phyloP scores from a whole-genome alignment of 2,113 vertebrate genomes.

The Panurus biarmicus region DNA sequence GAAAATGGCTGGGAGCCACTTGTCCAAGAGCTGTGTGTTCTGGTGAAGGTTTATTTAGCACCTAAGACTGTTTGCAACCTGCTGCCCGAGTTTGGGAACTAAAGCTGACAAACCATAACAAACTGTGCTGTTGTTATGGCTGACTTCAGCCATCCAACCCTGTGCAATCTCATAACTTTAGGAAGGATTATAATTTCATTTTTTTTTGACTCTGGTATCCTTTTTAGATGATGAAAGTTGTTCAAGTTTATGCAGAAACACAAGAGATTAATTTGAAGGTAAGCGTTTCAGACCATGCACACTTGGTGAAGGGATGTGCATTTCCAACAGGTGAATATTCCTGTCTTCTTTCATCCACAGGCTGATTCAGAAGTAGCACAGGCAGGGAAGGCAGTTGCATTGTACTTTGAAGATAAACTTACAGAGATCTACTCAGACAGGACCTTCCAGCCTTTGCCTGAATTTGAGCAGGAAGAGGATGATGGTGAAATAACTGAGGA shows the following conservation, averaged over 20 bases:
- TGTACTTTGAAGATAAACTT: constrained; percentile 96
- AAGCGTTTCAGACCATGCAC: constrained; percentile 89
- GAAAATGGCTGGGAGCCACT: neutral
- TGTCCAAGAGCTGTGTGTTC: neutral
- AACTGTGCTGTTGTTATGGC: constrained; percentile 66
- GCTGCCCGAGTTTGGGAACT: constrained; percentile 57
- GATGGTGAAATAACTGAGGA: constrained; percentile 87
- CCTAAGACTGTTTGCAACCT: constrained; percentile 59
- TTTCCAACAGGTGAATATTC: constrained; percentile 76
- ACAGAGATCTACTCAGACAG: constrained; percentile 88
- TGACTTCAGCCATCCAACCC: constrained; percentile 71
- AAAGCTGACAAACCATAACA: constrained; percentile 61
- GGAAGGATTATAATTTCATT: constrained; percentile 82
- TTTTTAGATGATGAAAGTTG: constrained; percentile 99
- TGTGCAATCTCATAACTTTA: constrained; percentile 75
- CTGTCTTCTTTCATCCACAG: constrained; percentile 78
- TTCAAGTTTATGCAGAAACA: constrained; percentile 99
- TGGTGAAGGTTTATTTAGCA: constrained; percentile 38
- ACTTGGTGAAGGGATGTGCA: constrained; percentile 85
- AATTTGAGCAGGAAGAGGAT: constrained; percentile 82
- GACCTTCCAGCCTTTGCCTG: constrained; percentile 85
- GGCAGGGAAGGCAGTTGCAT: constrained; percentile 89
- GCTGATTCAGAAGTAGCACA: constrained; percentile 96
- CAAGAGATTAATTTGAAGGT: constrained; percentile 99
- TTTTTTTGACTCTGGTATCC: constrained; percentile 97